Percentiles rank a stretch among this genome's conserved stretches.
Evolutionary conservation across 2,797 vertebrate genomes (phyloP).

Genomic region (Ctenopoma multispine): DNA sequence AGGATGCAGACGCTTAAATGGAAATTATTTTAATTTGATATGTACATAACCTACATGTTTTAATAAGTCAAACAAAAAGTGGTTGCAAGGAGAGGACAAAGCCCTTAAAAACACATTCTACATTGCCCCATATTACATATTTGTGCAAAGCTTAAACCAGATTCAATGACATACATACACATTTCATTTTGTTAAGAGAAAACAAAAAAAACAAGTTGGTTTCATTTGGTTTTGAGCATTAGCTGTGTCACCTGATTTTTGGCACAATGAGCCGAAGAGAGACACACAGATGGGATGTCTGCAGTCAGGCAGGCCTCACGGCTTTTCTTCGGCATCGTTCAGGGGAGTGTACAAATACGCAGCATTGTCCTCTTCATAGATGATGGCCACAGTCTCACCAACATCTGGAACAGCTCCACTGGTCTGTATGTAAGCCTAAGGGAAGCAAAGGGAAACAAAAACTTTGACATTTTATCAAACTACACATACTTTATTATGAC

Average conservation of each 20-base stretch:
- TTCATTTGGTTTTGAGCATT: conserved; percentile 20
- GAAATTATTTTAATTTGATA: conserved; percentile 43
- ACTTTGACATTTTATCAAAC: not conserved
- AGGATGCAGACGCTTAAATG: not conserved
- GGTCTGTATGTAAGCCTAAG: conserved; percentile 77
- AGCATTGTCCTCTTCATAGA: conserved; percentile 79
- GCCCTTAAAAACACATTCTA: conserved; percentile 35
- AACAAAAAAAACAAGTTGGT: not conserved
- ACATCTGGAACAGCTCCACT: conserved; percentile 63
- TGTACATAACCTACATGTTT: conserved; percentile 32
- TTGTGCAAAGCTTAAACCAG: conserved; percentile 52
- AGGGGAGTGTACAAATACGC: conserved; percentile 75
- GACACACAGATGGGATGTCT: not conserved
- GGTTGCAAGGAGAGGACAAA: conserved; percentile 2
- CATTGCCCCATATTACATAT: conserved; percentile 10
- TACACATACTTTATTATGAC: no score
- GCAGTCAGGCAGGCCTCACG: conserved; percentile 24
- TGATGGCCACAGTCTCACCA: conserved; percentile 79
- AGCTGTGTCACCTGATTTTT: not conserved
- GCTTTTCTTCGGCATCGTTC: conserved; percentile 37
- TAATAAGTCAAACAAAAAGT: conserved; percentile 20
- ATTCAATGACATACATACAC: not conserved
- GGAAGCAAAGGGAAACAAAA: not conserved
- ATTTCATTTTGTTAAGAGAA: not conserved
- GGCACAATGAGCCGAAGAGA: conserved; percentile 16